A percentile compares a stretch with the other conserved stretches of the same genome.
These are phyloP conservation scores for Macquaria ambigua DNA, from an alignment of 2,113 vertebrate genomes.

Conservation along the genomic window DNA sequence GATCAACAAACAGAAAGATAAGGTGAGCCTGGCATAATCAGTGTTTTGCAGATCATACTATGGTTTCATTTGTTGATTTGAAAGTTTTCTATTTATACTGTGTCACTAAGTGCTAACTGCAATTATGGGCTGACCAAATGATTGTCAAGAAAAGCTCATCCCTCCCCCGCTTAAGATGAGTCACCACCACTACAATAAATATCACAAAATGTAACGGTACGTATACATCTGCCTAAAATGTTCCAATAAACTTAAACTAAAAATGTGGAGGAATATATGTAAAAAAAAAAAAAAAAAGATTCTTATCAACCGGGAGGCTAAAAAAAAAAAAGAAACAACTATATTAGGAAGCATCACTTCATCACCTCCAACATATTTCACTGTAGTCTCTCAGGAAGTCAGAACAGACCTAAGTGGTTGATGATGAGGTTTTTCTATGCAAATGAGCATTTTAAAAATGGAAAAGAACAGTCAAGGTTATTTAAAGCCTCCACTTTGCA, in stretches of 20 bases:
- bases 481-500: slow-evolving; percentile 44
- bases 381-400: neutral
- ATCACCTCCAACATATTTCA: neutral
- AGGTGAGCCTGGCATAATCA: neutral
- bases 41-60: neutral
- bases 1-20: slow-evolving; percentile 1
- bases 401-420: neutral
- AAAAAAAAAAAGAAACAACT: neutral
- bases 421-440: slow-evolving; percentile 7
- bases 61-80: neutral
- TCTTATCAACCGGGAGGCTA: no score
- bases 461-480: slow-evolving; percentile 46
- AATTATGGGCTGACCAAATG: neutral
- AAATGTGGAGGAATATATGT: neutral
- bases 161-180: neutral
- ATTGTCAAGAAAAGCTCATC: neutral
- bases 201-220: neutral
- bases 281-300: neutral
- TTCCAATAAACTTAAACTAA: neutral
- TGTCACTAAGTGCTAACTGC: neutral
- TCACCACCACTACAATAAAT: neutral
- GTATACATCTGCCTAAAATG: neutral
- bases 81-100: neutral
- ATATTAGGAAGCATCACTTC: neutral
- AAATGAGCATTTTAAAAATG: slow-evolving; percentile 16